phyloP scores from a whole-genome alignment of 1,140 invertebrate species.

The Parasteatoda tepidariorum region DNA sequence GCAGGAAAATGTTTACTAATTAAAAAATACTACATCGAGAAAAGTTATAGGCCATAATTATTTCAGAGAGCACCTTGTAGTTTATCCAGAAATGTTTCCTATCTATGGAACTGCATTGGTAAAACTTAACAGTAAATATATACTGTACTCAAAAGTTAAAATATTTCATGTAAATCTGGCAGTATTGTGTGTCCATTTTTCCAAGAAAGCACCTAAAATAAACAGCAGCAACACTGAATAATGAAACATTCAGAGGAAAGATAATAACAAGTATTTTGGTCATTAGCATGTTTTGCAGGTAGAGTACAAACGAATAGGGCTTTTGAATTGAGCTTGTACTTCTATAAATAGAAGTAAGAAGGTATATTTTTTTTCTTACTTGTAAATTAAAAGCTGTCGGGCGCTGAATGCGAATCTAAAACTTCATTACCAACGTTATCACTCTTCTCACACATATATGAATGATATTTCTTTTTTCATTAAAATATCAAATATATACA shows the following conservation, averaged over 20 bases:
- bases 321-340: conserved; percentile 35
- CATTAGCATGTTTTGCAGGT: conserved; percentile 12
- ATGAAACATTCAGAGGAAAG: conserved; percentile 22
- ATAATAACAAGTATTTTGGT: conserved; percentile 36
- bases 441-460: conserved; percentile 14
- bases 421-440: too few species aligned
- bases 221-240: conserved; percentile 21
- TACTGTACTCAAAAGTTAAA: conserved; percentile 31
- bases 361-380: too few species aligned
- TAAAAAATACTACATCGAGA: conserved; percentile 35
- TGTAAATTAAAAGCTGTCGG: too few species aligned
- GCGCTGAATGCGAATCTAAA: too few species aligned
- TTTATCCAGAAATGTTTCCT: conserved; percentile 43
- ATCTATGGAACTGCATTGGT: conserved; percentile 16
- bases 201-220: conserved; percentile 25
- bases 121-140: conserved; percentile 52
- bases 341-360: conserved; percentile 18
- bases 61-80: conserved; percentile 50
- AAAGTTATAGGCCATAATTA: conserved; percentile 52
- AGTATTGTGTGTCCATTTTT: conserved; percentile 18
- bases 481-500: conserved; percentile 60
- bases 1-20: conserved; percentile 32
- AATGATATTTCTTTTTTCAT: conserved; percentile 38
- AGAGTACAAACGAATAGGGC: not conserved
- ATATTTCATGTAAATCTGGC: conserved; percentile 51